Base-by-base conservation (phyloP, 2,797 vertebrate genomes). In the Rhinichthys osculus region DNA sequence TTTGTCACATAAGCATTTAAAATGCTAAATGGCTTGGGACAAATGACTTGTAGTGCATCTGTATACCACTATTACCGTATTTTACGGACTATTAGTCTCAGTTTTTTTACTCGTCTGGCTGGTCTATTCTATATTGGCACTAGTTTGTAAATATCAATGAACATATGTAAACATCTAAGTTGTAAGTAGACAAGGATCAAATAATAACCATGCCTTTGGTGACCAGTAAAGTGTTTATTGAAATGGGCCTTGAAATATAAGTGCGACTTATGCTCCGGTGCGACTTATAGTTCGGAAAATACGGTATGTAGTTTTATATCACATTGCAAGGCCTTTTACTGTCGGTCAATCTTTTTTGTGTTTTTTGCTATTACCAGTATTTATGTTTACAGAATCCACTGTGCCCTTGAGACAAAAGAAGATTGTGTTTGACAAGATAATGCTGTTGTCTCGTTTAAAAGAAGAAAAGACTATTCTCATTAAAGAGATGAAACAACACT, bases 401-500 rank as follows among this genome's bases (percentile, higher is more conserved):
- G 47, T 83, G 40, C 70, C 70, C 9, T 74, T 83, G 59, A 74
- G 27, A 64, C 21, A 59, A 73, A 74, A 83, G n/a, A 83, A 73
- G 50, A 72, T 23, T 52, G 50, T 59, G 44, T 83, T 83, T 42
- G 81, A 83, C 81, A 74, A 83, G 62, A 42, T 83, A 16, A 83
- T 83, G 81, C 81, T 83, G 33, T 30, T 83, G 30, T 57, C 30
- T 57, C 81, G 81, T 21, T 57, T 83, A 52, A 74, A 74, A 73
- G 81, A 83, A 66, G 81, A 83, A 62, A 35, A 54, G 27, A 67
- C 47, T 54, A 82, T 82, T 82, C 64, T 82, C 30, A 27, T 82
- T 44, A 82, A 82, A 82, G 80, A 82, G 52, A 82, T 82, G 81
- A 67, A 82, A 52, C 81, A 82, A 52, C 81, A 82, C 50, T 82